A percentile compares a stretch with the other conserved stretches of the same genome.
Evolutionary conservation across 2,113 vertebrate species (phyloP).

Genomic region (Globicephala melas): DNA sequence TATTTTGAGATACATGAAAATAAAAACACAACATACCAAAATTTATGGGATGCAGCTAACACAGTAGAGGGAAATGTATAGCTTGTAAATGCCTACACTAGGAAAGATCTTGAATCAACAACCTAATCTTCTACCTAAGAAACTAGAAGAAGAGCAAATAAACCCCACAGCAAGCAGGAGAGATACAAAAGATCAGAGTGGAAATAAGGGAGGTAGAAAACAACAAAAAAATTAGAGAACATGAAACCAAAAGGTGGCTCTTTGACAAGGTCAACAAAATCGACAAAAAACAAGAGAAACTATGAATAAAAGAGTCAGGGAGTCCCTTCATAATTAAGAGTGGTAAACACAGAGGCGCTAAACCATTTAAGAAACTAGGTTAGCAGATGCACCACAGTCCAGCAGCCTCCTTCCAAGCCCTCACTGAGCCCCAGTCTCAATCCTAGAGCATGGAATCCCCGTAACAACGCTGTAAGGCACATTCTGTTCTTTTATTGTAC

Average conservation of each 20-base stretch:
- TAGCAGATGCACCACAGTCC: background rate
- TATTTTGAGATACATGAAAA: background rate
- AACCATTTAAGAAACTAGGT: background rate
- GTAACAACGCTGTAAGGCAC: background rate
- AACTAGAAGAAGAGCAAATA: background rate
- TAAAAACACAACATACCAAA: background rate
- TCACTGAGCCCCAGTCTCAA: background rate
- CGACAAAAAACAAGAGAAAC: background rate
- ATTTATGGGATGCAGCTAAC: background rate
- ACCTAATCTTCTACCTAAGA: background rate
- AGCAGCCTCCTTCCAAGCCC: background rate
- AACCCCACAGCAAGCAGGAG: background rate
- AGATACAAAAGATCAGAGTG: background rate
- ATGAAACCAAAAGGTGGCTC: background rate
- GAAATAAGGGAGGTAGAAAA: background rate
- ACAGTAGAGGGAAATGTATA: background rate
- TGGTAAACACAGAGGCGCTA: background rate
- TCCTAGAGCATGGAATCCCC: background rate
- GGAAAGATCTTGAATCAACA: background rate
- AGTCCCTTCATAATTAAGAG: background rate
- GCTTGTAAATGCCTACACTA: background rate
- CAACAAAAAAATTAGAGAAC: background rate
- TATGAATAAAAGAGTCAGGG: background rate
- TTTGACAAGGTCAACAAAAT: conserved; percentile 5
- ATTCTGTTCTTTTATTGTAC: background rate